Evolutionary conservation across 2,113 vertebrate species (phyloP).

Genomic region (Eidolon helvum): DNA sequence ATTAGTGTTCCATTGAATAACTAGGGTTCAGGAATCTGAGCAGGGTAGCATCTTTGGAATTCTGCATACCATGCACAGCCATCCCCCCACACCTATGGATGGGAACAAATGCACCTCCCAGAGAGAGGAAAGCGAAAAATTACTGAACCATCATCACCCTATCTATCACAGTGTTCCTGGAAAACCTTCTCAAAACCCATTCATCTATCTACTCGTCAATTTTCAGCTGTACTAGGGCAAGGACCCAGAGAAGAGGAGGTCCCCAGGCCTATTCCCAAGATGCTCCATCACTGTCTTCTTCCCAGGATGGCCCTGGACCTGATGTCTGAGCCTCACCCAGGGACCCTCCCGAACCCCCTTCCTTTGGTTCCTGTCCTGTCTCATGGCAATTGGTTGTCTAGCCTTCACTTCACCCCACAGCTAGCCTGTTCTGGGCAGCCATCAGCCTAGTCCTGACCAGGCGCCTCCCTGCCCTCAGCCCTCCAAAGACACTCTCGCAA

Average conservation of each 20-base stretch:
- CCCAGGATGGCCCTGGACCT: not conserved
- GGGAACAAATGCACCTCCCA: not conserved
- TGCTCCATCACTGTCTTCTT: not conserved
- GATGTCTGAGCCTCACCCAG: not conserved
- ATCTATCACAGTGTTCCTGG: not conserved
- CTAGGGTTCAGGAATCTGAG: not conserved
- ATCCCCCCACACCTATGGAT: not conserved
- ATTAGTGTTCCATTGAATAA: not conserved
- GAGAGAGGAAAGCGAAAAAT: not conserved
- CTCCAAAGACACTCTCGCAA: not conserved
- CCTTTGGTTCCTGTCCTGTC: not conserved
- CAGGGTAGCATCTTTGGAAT: not conserved
- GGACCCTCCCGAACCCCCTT: not conserved
- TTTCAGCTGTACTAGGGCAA: not conserved
- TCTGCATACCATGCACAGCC: not conserved
- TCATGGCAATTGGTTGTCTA: not conserved
- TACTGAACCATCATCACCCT: not conserved
- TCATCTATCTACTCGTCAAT: not conserved
- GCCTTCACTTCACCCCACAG: too few relatives aligned
- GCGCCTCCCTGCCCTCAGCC: not conserved
- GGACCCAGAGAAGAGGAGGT: not conserved
- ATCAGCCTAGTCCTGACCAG: not conserved
- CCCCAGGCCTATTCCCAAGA: not conserved
- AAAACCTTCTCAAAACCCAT: not conserved
- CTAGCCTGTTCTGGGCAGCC: not conserved